Conservation (phyloP, 2,113 vertebrate genomes). For the Pseudolaguvia tuberculata region DNA sequence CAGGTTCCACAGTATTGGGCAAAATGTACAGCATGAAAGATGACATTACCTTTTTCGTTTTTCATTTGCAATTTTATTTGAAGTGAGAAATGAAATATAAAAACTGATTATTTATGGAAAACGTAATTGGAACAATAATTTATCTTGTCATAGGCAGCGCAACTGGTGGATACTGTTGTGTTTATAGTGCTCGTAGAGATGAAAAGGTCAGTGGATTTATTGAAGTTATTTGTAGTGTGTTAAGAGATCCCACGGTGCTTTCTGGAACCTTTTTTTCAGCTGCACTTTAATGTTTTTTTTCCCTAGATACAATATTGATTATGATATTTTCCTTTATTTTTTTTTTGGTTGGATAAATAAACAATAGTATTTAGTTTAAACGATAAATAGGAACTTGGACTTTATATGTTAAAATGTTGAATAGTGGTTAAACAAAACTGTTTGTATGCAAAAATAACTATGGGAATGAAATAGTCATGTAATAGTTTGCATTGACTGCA, state of each 20-base stretch:
- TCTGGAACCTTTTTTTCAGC: not conserved
- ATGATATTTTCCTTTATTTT: not conserved
- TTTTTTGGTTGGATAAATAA: not conserved
- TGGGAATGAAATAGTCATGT: too few species aligned
- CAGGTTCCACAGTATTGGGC: conserved; percentile 31
- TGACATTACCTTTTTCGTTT: conserved; percentile 23
- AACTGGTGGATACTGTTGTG: conserved; percentile 1
- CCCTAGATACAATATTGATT: not conserved
- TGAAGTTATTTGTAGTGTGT: conserved; percentile 13
- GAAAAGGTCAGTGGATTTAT: not conserved
- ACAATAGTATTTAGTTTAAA: not conserved
- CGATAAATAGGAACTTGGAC: not conserved
- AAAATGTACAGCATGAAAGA: conserved; percentile 31
- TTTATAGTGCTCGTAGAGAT: conserved; percentile 18
- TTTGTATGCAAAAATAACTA: not conserved
- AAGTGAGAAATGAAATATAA: not conserved
- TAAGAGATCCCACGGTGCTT: not conserved
- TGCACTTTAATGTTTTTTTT: not conserved
- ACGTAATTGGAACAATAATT: not conserved
- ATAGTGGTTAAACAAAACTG: not conserved
- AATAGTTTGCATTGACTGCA: not conserved
- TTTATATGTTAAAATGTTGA: not conserved
- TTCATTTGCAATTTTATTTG: conserved; percentile 16
- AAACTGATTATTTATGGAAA: not conserved
- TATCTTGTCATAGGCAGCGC: not conserved